Conservation (phyloP, 1,140 invertebrate species). For the Diuraphis noxia region DNA sequence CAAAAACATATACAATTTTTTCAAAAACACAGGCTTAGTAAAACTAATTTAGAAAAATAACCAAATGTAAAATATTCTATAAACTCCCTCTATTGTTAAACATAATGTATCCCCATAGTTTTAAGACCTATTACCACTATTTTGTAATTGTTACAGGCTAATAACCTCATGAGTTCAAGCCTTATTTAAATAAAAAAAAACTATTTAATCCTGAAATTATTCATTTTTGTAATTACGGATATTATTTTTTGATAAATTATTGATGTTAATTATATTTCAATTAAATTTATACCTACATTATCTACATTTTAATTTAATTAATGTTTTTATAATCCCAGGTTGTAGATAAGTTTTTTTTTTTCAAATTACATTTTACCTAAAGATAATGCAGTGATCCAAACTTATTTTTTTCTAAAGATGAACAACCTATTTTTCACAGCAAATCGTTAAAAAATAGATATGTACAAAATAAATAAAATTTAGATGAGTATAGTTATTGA, state of each 20-base stretch:
- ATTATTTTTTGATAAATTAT: not conserved
- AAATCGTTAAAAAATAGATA: not conserved
- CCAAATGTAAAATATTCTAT: too few relatives aligned
- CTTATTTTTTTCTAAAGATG: not conserved
- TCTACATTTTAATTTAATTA: not conserved
- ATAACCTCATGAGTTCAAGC: too few relatives aligned
- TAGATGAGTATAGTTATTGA: not conserved
- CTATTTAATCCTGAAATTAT: not conserved
- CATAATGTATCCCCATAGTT: too few relatives aligned
- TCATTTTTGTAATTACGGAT: not conserved
- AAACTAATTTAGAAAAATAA: too few relatives aligned
- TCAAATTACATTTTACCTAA: not conserved
- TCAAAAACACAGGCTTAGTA: too few relatives aligned
- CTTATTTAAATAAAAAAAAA: too few relatives aligned
- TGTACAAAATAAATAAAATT: not conserved
- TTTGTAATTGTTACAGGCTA: too few relatives aligned
- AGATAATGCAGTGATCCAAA: not conserved
- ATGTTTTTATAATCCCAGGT: not conserved
- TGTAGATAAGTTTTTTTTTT: not conserved
- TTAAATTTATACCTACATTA: not conserved
- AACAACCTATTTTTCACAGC: not conserved
- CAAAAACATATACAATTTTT: too few relatives aligned
- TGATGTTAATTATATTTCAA: not conserved
- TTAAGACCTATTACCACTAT: too few relatives aligned
- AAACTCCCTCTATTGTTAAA: too few relatives aligned